These are phyloP conservation scores for Acridotheres tristis DNA, from an alignment of 2,797 vertebrate species.

Conservation along the genomic window DNA sequence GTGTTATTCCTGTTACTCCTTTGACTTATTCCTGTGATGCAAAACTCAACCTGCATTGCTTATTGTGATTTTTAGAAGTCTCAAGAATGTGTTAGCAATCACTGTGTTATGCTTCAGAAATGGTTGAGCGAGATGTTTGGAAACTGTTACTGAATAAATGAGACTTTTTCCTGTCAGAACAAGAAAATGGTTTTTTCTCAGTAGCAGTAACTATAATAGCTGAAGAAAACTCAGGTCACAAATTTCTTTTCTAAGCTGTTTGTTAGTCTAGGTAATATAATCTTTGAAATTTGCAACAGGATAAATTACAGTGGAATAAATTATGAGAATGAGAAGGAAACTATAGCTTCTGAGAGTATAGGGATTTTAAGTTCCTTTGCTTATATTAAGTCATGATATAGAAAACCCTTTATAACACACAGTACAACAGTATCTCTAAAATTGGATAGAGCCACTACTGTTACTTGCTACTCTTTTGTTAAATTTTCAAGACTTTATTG, in stretches of 20 bases:
- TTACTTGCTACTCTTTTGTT: neutral
- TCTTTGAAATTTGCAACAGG: neutral
- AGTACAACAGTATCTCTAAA: neutral
- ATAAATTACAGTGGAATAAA: neutral
- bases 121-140: neutral
- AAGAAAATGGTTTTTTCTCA: neutral
- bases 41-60: neutral
- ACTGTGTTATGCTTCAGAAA: neutral
- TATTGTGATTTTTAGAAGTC: neutral
- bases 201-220: neutral
- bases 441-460: neutral
- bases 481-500: neutral
- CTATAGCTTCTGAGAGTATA: neutral
- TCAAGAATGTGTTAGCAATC: neutral
- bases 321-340: neutral
- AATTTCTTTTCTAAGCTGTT: neutral
- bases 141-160: neutral
- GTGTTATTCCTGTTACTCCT: neutral
- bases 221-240: neutral
- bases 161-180: neutral
- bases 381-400: neutral
- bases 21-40: neutral
- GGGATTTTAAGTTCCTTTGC: neutral
- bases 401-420: neutral
- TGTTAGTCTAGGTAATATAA: neutral